Percentiles rank a stretch among this genome's conserved stretches.
These are phyloP conservation scores for Napeogenes sylphis DNA, from an alignment of 2,888 invertebrate species.

Conservation along the genomic window DNA sequence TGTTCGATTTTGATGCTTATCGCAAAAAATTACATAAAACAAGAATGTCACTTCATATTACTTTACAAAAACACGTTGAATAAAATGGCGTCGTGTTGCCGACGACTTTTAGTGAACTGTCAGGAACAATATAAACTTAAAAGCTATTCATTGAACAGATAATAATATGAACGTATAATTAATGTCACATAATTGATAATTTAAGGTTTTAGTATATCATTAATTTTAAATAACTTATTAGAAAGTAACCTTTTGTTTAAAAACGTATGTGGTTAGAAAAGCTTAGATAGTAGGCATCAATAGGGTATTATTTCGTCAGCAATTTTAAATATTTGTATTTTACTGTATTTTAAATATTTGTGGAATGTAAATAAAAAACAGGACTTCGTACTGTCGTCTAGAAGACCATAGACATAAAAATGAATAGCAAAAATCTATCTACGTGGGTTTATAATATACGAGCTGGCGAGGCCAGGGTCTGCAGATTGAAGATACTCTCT, in stretches of 20 bases:
- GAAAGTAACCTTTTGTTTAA: background rate
- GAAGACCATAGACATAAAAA: constrained; percentile 9
- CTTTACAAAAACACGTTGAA: background rate
- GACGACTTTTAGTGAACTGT: background rate
- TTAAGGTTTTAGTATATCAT: background rate
- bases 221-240: background rate
- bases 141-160: background rate
- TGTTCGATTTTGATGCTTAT: background rate
- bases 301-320: too few species aligned
- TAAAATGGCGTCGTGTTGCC: background rate
- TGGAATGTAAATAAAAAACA: background rate
- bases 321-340: too few species aligned
- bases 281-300: too few species aligned
- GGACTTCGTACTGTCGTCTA: background rate
- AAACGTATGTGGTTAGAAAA: too few species aligned
- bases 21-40: background rate
- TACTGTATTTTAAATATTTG: too few species aligned
- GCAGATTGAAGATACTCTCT: constrained; percentile 52
- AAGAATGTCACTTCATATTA: background rate
- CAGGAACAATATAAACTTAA: background rate
- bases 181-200: background rate
- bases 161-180: background rate
- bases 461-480: constrained; percentile 31
- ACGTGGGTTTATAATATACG: constrained; percentile 46
- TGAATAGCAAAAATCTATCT: constrained; percentile 12